Percentiles rank a stretch among this genome's conserved stretches.
Evolutionary conservation across 1,140 invertebrate genomes (phyloP).

Genomic region (Teleopsis dalmanni): DNA sequence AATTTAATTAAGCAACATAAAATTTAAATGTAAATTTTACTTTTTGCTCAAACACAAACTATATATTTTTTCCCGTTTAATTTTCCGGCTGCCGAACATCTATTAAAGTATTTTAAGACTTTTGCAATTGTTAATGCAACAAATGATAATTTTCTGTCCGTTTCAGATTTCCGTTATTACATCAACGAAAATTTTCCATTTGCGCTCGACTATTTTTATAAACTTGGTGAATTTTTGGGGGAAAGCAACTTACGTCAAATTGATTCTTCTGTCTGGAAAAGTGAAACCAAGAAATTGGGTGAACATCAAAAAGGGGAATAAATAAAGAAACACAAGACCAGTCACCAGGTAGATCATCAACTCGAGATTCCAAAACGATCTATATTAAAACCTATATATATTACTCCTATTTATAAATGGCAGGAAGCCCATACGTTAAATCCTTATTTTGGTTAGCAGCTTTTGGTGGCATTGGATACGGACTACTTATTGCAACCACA

Average conservation of each 20-base stretch:
- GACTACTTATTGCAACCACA: slow-evolving; percentile 48
- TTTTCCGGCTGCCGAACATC: too few relatives aligned
- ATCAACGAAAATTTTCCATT: slow-evolving; percentile 53
- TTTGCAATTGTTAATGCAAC: too few relatives aligned
- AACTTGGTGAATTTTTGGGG: slow-evolving; percentile 50
- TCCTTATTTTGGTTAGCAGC: slow-evolving; percentile 51
- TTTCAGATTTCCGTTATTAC: slow-evolving; percentile 53
- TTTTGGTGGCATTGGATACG: slow-evolving; percentile 50
- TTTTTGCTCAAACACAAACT: too few relatives aligned
- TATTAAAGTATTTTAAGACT: too few relatives aligned
- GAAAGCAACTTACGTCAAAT: slow-evolving; percentile 48
- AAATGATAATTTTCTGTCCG: too few relatives aligned
- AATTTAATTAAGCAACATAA: too few relatives aligned
- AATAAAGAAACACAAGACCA: slow-evolving; percentile 36
- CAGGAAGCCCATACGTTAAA: slow-evolving; percentile 45
- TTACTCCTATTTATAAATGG: slow-evolving; percentile 26
- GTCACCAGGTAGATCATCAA: background rate
- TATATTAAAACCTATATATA: slow-evolving; percentile 16
- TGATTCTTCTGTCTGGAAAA: slow-evolving; percentile 49
- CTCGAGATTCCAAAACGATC: slow-evolving; percentile 17
- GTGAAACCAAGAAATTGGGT: slow-evolving; percentile 11
- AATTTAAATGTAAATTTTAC: too few relatives aligned
- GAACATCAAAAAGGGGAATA: slow-evolving; percentile 9
- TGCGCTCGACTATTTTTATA: slow-evolving; percentile 54
- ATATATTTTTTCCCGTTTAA: too few relatives aligned